Percentiles rank a stretch among this genome's conserved stretches.
These are phyloP conservation scores for Liparis tanakae DNA, from an alignment of 2,797 vertebrate genomes.

Conservation along the genomic window DNA sequence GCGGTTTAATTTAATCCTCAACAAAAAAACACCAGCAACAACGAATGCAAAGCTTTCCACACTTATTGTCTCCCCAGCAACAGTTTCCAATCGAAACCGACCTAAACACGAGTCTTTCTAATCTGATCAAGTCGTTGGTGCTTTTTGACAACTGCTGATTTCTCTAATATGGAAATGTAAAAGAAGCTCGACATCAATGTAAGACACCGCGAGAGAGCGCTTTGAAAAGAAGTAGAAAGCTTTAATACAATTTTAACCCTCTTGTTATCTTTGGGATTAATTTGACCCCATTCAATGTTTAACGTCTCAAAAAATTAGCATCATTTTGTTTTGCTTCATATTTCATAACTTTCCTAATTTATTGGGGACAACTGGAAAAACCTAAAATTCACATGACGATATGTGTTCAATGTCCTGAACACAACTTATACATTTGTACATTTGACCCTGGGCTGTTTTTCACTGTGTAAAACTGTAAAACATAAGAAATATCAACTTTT, in stretches of 20 bases:
- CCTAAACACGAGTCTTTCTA: constrained; percentile 30
- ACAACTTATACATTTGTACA: too few relatives aligned
- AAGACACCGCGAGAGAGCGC: constrained; percentile 22
- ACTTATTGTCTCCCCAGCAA: constrained; percentile 27
- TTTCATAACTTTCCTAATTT: too few relatives aligned
- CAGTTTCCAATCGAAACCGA: constrained; percentile 42
- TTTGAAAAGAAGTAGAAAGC: constrained; percentile 15
- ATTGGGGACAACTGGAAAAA: too few relatives aligned
- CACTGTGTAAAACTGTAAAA: too few relatives aligned
- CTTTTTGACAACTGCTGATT: constrained; percentile 38
- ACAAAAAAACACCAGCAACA: constrained; percentile 15
- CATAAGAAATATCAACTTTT: too few relatives aligned
- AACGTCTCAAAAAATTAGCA: too few relatives aligned
- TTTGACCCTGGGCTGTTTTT: too few relatives aligned
- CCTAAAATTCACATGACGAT: too few relatives aligned
- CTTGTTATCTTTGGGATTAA: too few relatives aligned
- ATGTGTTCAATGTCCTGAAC: too few relatives aligned
- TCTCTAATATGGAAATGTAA: constrained; percentile 53
- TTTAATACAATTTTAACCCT: constrained; percentile 13
- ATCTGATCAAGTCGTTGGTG: constrained; percentile 48
- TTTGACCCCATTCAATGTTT: too few relatives aligned
- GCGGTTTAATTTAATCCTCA: constrained; percentile 9
- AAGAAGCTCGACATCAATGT: constrained; percentile 41
- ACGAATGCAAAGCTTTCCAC: constrained; percentile 9
- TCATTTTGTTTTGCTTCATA: too few relatives aligned